A percentile compares a stretch with the other conserved stretches of the same genome.
These are phyloP conservation scores for Carassius carassius DNA, from an alignment of 2,113 vertebrate genomes.

Conservation along the genomic window DNA sequence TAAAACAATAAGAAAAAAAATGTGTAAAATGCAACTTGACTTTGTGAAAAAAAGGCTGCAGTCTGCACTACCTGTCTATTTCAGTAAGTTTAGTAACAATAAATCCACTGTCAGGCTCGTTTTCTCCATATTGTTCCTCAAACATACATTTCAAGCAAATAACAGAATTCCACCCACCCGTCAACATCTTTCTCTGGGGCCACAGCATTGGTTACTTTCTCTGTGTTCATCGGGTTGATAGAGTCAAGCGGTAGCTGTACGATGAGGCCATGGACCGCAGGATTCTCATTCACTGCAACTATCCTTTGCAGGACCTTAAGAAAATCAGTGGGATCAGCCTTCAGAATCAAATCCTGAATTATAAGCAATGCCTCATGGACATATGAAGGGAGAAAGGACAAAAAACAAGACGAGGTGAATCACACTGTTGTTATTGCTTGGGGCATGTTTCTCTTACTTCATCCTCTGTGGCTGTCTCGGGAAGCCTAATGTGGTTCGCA, in stretches of 20 bases:
- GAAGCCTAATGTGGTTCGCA: slow-evolving; percentile 87
- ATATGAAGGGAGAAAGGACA: not conserved
- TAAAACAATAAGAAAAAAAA: not conserved
- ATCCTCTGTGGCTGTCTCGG: slow-evolving; percentile 82
- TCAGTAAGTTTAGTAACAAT: not conserved
- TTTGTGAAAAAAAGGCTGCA: not conserved
- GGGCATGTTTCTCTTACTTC: slow-evolving; percentile 75
- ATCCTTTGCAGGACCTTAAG: slow-evolving; percentile 83
- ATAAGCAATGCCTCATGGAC: not conserved
- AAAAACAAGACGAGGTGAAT: not conserved
- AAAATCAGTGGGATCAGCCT: not conserved
- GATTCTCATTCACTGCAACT: slow-evolving; percentile 80
- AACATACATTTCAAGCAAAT: not conserved
- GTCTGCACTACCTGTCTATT: not conserved
- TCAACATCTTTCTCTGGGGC: slow-evolving; percentile 92
- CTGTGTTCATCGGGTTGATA: slow-evolving; percentile 78
- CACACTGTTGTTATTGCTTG: not conserved
- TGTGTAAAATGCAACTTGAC: not conserved
- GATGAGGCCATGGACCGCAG: slow-evolving; percentile 85
- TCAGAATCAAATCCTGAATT: not conserved
- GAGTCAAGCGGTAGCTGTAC: slow-evolving; percentile 95
- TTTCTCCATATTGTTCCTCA: not conserved
- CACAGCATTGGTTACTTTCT: slow-evolving; percentile 85
- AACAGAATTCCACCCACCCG: slow-evolving; percentile 75
- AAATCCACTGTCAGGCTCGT: not conserved